phyloP scores from a whole-genome alignment of 2,113 vertebrate species.

The Austrofundulus limnaeus region DNA sequence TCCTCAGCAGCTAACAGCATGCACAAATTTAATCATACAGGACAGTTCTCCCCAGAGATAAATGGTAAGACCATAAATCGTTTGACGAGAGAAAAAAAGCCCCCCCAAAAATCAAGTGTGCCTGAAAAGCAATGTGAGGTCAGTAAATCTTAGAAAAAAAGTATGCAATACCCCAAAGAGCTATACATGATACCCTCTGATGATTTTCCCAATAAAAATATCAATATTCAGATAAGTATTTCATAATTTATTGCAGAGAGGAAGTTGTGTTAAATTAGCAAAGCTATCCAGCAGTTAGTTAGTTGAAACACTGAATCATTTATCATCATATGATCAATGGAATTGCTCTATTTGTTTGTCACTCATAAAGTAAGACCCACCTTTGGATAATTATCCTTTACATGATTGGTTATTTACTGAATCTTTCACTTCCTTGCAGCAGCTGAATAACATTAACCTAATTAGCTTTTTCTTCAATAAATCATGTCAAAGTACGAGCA shows the following conservation, averaged over 20 bases:
- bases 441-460: constrained; percentile 3
- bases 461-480: background rate
- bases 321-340: constrained; percentile 27
- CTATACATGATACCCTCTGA: constrained; percentile 14
- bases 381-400: constrained; percentile 18
- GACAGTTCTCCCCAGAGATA: constrained; percentile 25
- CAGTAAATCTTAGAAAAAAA: constrained; percentile 9
- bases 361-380: constrained; percentile 31
- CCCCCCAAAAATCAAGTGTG: background rate
- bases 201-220: constrained; percentile 47
- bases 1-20: constrained; percentile 17
- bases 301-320: constrained; percentile 40
- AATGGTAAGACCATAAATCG: constrained; percentile 44
- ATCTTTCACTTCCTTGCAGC: background rate
- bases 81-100: constrained; percentile 6
- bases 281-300: constrained; percentile 28
- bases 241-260: constrained; percentile 13
- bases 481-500: background rate
- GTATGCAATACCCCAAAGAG: background rate
- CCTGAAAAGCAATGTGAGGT: constrained; percentile 39
- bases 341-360: constrained; percentile 43
- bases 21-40: constrained; percentile 39
- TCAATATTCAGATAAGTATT: constrained; percentile 26
- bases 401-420: constrained; percentile 1
- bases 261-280: constrained; percentile 24